These are phyloP conservation scores for Lymantria monacha DNA, from an alignment of 2,888 invertebrate genomes.

Conservation along the genomic window DNA sequence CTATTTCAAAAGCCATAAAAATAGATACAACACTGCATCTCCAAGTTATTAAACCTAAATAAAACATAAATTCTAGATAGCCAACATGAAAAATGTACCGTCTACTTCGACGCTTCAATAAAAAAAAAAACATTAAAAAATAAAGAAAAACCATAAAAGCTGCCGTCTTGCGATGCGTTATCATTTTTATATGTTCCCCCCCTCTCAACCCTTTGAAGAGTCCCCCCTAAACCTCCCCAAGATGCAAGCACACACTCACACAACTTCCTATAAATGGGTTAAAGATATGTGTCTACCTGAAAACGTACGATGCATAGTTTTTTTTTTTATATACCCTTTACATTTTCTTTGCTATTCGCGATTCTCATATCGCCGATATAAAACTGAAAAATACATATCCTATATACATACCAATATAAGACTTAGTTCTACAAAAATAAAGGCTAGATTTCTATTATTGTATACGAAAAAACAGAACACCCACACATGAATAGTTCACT, in stretches of 20 bases:
- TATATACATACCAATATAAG: slow-evolving; percentile 41
- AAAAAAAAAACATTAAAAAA: slow-evolving; percentile 78
- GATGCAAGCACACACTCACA: slow-evolving; percentile 62
- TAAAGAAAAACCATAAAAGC: slow-evolving; percentile 81
- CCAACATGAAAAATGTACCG: slow-evolving; percentile 31
- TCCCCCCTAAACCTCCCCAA: slow-evolving; percentile 46
- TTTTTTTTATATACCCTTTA: slow-evolving; percentile 73
- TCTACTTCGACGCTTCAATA: slow-evolving; percentile 52
- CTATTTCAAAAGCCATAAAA: not conserved
- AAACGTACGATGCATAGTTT: slow-evolving; percentile 80
- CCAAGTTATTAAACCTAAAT: slow-evolving; percentile 24
- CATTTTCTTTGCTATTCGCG: slow-evolving; percentile 81
- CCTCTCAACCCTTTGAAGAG: slow-evolving; percentile 49
- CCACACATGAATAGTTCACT: slow-evolving; percentile 59
- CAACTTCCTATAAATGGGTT: slow-evolving; percentile 77
- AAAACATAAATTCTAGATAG: slow-evolving; percentile 29
- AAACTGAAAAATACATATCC: slow-evolving; percentile 81
- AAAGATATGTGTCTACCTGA: slow-evolving; percentile 83
- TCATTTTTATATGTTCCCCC: slow-evolving; percentile 80
- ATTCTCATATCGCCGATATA: slow-evolving; percentile 82
- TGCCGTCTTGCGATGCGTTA: slow-evolving; percentile 82
- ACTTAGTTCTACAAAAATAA: slow-evolving; percentile 27
- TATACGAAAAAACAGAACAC: slow-evolving; percentile 65
- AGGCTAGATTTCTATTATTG: slow-evolving; percentile 34
- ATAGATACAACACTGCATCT: not conserved